Evolutionary conservation across 2,113 vertebrate genomes (phyloP).

Genomic region (Forbesichthys agassizii): DNA sequence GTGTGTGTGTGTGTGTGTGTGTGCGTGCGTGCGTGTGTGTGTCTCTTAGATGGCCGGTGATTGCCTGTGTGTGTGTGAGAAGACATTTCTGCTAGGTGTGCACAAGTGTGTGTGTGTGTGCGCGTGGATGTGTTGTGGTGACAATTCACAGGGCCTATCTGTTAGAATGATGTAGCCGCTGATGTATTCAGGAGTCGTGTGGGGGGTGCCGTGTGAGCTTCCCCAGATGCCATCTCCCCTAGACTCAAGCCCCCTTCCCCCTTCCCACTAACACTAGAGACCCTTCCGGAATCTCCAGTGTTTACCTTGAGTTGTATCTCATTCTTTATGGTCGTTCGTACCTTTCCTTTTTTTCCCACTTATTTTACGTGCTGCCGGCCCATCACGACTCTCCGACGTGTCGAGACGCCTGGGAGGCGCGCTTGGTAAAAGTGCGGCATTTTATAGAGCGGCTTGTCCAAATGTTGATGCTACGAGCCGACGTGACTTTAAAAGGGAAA

Average conservation of each 20-base stretch:
- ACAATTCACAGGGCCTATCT: constrained; percentile 33
- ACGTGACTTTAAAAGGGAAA: constrained; percentile 63
- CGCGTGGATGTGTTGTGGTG: constrained; percentile 10
- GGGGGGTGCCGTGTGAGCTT: constrained; percentile 34
- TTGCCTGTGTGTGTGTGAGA: not conserved
- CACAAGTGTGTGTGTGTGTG: constrained; percentile 4
- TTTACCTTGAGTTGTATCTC: constrained; percentile 36
- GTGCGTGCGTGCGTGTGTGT: constrained; percentile 6
- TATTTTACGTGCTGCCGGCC: constrained; percentile 39
- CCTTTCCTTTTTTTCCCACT: constrained; percentile 12
- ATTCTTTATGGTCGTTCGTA: constrained; percentile 32
- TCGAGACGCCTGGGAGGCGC: not conserved
- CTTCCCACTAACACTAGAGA: constrained; percentile 36
- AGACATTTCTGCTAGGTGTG: not conserved
- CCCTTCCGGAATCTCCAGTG: constrained; percentile 20
- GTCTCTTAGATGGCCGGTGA: not conserved
- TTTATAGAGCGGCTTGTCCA: constrained; percentile 55
- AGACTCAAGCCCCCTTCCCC: constrained; percentile 17
- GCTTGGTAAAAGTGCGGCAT: constrained; percentile 8
- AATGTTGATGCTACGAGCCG: constrained; percentile 66
- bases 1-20: constrained; percentile 21
- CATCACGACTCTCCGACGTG: not conserved
- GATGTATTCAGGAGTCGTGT: constrained; percentile 42
- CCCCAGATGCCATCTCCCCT: constrained; percentile 30
- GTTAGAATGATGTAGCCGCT: constrained; percentile 33